phyloP scores from a whole-genome alignment of 2,888 invertebrate species.

The Epicampocera succincta region DNA sequence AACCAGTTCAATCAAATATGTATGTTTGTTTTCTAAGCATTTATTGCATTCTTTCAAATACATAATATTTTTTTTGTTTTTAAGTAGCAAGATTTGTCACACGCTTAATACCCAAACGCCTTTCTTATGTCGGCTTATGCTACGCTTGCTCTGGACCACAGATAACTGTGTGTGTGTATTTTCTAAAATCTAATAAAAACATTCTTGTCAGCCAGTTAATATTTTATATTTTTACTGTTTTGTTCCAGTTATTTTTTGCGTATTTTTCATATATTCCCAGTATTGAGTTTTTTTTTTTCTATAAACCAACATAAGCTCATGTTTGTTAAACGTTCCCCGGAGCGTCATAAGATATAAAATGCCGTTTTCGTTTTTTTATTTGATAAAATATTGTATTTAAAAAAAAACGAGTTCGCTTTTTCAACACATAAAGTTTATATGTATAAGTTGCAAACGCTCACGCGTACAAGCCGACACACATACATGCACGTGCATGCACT shows the following conservation, averaged over 20 bases:
- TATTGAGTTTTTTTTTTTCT: constrained; percentile 19
- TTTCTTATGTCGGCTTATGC: too few relatives aligned
- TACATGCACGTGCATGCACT: too few relatives aligned
- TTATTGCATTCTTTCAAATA: too few relatives aligned
- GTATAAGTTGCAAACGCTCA: neutral
- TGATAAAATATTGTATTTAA: constrained; percentile 17
- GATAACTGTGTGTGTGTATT: too few relatives aligned
- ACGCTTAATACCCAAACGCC: too few relatives aligned
- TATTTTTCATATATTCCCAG: constrained; percentile 47
- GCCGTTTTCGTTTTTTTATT: constrained; percentile 38
- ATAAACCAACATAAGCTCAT: constrained; percentile 2
- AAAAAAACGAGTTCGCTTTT: constrained; percentile 32
- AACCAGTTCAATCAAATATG: too few relatives aligned
- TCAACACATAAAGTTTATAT: neutral
- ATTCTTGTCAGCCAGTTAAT: constrained; percentile 6
- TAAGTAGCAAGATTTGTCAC: too few relatives aligned
- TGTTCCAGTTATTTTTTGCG: constrained; percentile 31
- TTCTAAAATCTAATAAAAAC: neutral
- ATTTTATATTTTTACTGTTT: constrained; percentile 8
- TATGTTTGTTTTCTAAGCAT: too few relatives aligned
- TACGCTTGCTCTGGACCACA: too few relatives aligned
- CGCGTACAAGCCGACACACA: too few relatives aligned
- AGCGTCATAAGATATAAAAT: constrained; percentile 65
- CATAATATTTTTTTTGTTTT: too few relatives aligned
- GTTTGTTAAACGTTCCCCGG: constrained; percentile 61